Conservation (phyloP, 2,113 vertebrate species). For the Perca schrenkii region DNA sequence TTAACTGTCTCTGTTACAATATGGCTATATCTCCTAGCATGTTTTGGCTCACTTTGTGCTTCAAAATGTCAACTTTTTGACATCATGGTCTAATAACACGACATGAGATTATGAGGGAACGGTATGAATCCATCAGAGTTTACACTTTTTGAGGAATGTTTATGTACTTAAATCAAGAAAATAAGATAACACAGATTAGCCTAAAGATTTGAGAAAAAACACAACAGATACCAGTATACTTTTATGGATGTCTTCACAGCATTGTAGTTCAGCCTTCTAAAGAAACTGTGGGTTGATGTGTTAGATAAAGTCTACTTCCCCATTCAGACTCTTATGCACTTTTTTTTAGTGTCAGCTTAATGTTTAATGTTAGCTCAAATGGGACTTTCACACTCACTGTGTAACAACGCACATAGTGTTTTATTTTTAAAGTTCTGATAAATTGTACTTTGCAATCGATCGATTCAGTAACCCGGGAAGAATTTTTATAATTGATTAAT, state of each 20-base stretch:
- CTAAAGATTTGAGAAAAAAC: not conserved
- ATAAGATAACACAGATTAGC: not conserved
- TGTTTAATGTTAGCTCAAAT: not conserved
- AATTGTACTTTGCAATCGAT: not conserved
- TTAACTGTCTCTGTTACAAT: not conserved
- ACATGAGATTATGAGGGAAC: not conserved
- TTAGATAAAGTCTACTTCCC: slow-evolving; percentile 24
- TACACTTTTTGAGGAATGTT: not conserved
- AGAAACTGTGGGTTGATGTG: slow-evolving; percentile 18
- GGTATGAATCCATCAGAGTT: not conserved
- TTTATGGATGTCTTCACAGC: not conserved
- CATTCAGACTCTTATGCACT: not conserved
- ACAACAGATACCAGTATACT: not conserved
- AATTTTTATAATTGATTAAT: not conserved
- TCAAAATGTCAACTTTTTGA: not conserved
- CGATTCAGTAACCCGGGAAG: no score
- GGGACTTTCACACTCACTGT: no score
- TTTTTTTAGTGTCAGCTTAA: not conserved
- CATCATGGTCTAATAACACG: not conserved
- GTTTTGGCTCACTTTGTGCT: not conserved
- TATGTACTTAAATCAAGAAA: not conserved
- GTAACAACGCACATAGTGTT: no score
- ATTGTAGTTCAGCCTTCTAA: not conserved
- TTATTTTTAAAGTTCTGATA: not conserved
- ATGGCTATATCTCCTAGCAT: not conserved